These are phyloP conservation scores for Phocides pigmalion DNA, from an alignment of 1,140 invertebrate genomes.

Conservation along the genomic window DNA sequence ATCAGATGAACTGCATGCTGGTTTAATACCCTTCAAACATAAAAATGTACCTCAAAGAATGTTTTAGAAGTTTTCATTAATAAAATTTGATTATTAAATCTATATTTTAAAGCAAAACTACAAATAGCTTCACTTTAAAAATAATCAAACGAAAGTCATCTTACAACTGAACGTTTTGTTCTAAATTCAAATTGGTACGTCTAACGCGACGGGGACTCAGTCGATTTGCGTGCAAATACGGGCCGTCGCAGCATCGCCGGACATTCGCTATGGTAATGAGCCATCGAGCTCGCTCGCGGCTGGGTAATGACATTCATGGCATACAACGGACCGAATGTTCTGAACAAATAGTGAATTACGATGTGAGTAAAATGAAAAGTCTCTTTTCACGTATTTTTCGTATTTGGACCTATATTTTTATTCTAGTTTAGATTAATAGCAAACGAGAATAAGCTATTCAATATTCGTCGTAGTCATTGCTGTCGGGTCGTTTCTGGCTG, in stretches of 20 bases:
- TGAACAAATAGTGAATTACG: conserved; percentile 42
- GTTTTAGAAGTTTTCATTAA: too few species aligned
- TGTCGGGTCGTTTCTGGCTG: too few species aligned
- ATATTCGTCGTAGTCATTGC: too few species aligned
- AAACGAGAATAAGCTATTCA: too few species aligned
- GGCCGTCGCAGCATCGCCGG: conserved; percentile 26
- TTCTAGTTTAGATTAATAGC: too few species aligned
- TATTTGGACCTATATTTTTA: too few species aligned
- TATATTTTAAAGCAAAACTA: too few species aligned
- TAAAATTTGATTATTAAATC: too few species aligned
- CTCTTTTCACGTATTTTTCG: conserved; percentile 24
- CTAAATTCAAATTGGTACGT: conserved; percentile 49
- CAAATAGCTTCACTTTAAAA: not conserved
- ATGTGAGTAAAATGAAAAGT: conserved; percentile 28
- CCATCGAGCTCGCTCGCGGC: not conserved
- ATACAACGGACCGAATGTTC: conserved; percentile 37
- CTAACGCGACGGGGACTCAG: conserved; percentile 30
- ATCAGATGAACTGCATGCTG: too few species aligned
- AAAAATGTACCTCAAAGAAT: too few species aligned
- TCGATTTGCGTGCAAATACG: conserved; percentile 40
- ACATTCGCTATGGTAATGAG: conserved; percentile 37
- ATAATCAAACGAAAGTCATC: conserved; percentile 34
- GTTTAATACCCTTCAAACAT: too few species aligned
- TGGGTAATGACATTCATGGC: conserved; percentile 14
- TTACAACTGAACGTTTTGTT: conserved; percentile 40